phyloP scores from a whole-genome alignment of 2,888 invertebrate species.

The Noctua fimbriata region DNA sequence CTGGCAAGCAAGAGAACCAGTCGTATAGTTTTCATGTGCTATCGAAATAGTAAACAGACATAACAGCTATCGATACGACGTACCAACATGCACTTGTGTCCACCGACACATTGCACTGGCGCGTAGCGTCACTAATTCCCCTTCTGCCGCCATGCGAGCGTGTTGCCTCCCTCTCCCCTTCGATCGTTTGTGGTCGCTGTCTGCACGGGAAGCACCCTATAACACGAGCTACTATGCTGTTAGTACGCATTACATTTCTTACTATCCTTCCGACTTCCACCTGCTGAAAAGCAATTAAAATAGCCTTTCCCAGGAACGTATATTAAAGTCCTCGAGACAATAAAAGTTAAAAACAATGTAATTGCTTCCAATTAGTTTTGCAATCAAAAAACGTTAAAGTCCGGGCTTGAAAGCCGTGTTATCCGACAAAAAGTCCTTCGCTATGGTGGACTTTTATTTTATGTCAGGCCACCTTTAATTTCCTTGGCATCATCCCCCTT shows the following conservation, averaged over 20 bases:
- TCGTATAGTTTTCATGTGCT: not conserved
- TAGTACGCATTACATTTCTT: slow-evolving; percentile 19
- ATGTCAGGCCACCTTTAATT: slow-evolving; percentile 79
- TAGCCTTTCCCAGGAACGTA: not conserved
- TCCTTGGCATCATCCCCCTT: slow-evolving; percentile 73
- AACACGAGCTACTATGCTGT: slow-evolving; percentile 28
- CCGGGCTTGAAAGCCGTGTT: slow-evolving; percentile 29
- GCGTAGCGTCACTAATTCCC: slow-evolving; percentile 36
- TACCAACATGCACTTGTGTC: slow-evolving; percentile 28
- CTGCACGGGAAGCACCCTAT: slow-evolving; percentile 39
- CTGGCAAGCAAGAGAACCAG: not conserved
- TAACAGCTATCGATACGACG: slow-evolving; percentile 9
- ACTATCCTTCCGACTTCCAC: slow-evolving; percentile 1
- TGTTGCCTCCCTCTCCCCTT: slow-evolving; percentile 23
- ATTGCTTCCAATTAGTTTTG: slow-evolving; percentile 59
- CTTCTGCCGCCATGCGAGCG: slow-evolving; percentile 18
- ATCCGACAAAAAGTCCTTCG: slow-evolving; percentile 64
- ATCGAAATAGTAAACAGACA: slow-evolving; percentile 1
- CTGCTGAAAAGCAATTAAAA: slow-evolving; percentile 35
- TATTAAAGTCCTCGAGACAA: slow-evolving; percentile 8
- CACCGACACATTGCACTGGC: slow-evolving; percentile 25
- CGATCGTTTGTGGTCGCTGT: slow-evolving; percentile 39
- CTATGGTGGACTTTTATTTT: slow-evolving; percentile 75
- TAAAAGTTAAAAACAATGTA: slow-evolving; percentile 56
- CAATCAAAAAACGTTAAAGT: slow-evolving; percentile 45